Evolutionary conservation across 2,888 invertebrate genomes (phyloP), one percentile per base, ranked within the genome.

Genomic region (Seira ritae): DNA sequence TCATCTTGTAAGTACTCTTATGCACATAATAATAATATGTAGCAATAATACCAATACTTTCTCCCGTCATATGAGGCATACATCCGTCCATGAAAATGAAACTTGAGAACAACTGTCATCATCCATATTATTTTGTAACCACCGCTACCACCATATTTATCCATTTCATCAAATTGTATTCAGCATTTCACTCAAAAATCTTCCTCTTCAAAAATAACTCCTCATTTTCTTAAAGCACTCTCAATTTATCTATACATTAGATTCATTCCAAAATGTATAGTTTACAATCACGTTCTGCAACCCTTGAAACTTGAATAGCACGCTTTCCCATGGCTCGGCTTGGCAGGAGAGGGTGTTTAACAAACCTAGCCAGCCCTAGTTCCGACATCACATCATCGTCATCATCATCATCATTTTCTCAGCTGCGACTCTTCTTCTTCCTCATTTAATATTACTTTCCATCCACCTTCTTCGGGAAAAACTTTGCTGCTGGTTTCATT

Each of bases 341-440:
- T n/a, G n/a, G n/a, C n/a, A n/a, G n/a, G 19, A 15, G 22, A 62
- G 62, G 22, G 62, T 73, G 19, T 42, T 65, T 73, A 73, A 67
- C 67, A 66, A 55, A 77, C 17, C 24, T 70, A 77, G 42, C 77
- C 22, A 78, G 78, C 70, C 70, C 50, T 70, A 71, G 62, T 78
- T 71, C 78, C 77, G 77, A 69, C 77, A 69, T 42, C 73, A 69
- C 50, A 31, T 31, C 31, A 31, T 31, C 31, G 31, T 31, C 31
- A 31, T 31, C 31, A 8, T 8, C 31, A 31, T 31, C 31, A 31
- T 55, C 71, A 31, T 50, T 78, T 69, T 46, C 71, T 78, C 71
- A 67, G 60, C 62, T 62, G 62, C 78, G 70, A 65, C 70, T 84
- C 71, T 70, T 84, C 71, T 70, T 77, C 75, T 65, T 46, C 23